Percentiles rank a stretch among this genome's conserved stretches.
phyloP scores from a whole-genome alignment of 2,888 invertebrate species.

The Mimachlamys varia region DNA sequence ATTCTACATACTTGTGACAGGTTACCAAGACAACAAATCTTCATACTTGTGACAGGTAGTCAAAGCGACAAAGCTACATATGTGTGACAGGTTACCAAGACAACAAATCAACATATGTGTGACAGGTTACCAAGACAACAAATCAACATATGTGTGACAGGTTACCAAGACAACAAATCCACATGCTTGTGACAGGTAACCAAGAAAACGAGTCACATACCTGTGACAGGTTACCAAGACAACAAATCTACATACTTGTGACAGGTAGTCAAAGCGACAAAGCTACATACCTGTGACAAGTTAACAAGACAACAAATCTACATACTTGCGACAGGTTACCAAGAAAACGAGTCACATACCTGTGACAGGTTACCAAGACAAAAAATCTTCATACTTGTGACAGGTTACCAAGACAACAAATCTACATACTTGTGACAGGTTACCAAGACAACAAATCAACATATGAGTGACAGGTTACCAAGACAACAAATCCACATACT shows the following conservation, averaged over 20 bases:
- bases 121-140: neutral
- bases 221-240: neutral
- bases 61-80: no score
- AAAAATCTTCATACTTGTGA: neutral
- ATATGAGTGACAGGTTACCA: no score
- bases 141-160: neutral
- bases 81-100: neutral
- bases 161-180: neutral
- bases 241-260: neutral
- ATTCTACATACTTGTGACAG: no score
- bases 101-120: neutral
- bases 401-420: neutral
- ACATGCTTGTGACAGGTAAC: neutral
- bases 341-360: neutral
- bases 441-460: no score
- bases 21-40: no score
- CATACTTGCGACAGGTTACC: neutral
- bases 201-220: neutral
- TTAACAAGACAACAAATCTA: neutral
- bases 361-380: neutral
- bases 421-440: neutral
- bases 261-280: neutral
- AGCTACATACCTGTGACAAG: neutral
- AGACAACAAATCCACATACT: no score
- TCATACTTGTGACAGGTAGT: neutral